phyloP scores from a whole-genome alignment of 2,888 invertebrate genomes.

The Saturnia japonica region DNA sequence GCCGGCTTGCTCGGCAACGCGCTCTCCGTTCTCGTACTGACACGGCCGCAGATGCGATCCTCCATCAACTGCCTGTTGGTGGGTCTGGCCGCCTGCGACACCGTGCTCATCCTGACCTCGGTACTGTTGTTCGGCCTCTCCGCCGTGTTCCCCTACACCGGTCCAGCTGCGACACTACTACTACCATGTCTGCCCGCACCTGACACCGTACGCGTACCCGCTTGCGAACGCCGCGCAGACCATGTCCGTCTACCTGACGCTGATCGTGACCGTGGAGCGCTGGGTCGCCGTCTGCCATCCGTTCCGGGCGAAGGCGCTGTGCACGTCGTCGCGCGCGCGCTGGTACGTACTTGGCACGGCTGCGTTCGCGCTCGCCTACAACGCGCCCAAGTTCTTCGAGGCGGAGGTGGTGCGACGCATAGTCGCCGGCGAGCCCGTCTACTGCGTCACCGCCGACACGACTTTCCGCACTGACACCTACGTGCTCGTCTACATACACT shows the following conservation, averaged over 20 bases:
- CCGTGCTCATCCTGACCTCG: constrained; percentile 92
- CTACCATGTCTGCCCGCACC: constrained; percentile 89
- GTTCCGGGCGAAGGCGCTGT: constrained; percentile 92
- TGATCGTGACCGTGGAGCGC: constrained; percentile 95
- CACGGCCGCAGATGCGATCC: constrained; percentile 96
- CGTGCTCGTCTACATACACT: constrained; percentile 94
- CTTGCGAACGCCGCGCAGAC: constrained; percentile 94
- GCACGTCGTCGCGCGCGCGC: constrained; percentile 93
- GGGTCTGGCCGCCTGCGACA: constrained; percentile 96
- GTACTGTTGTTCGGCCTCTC: constrained; percentile 93
- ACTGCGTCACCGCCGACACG: constrained; percentile 86
- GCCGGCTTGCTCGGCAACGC: constrained; percentile 95
- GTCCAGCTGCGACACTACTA: constrained; percentile 88
- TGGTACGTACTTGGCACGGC: constrained; percentile 92
- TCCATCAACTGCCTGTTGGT: constrained; percentile 97
- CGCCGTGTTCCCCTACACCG: constrained; percentile 92
- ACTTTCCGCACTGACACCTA: constrained; percentile 88
- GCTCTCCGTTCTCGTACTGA: constrained; percentile 94
- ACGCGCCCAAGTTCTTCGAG: constrained; percentile 91
- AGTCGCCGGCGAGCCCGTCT: constrained; percentile 81
- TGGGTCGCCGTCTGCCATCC: constrained; percentile 97
- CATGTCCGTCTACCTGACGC: constrained; percentile 94
- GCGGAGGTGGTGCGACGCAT: constrained; percentile 76
- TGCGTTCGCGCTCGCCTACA: constrained; percentile 91
- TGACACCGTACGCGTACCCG: constrained; percentile 91